phyloP scores from a whole-genome alignment of 2,113 vertebrate genomes.

The Natator depressus region DNA sequence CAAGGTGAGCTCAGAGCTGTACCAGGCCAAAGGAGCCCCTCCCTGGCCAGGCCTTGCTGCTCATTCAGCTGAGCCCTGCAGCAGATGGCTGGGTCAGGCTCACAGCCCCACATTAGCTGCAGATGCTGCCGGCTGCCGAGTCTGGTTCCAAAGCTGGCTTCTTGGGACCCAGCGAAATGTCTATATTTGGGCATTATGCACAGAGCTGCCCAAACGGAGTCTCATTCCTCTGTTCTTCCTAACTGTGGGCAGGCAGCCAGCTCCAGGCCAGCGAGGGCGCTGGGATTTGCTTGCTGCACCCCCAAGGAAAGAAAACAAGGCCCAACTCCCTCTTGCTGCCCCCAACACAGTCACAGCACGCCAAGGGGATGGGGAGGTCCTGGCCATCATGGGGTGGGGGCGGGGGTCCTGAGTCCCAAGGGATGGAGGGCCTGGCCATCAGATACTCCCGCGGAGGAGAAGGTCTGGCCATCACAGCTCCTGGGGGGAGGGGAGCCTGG shows the following conservation, averaged over 20 bases:
- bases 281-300: not conserved
- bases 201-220: not conserved
- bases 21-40: not conserved
- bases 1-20: not conserved
- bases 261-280: not conserved
- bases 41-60: not conserved
- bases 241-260: slow-evolving; percentile 42
- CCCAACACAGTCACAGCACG: not conserved
- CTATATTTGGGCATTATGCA: slow-evolving; percentile 55
- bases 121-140: not conserved
- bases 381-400: not conserved
- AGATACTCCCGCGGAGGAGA: no score
- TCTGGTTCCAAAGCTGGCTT: not conserved
- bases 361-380: no score
- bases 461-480: no score
- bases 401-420: not conserved
- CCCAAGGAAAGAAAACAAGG: not conserved
- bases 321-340: not conserved
- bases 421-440: no score
- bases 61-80: not conserved
- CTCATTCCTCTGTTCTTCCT: slow-evolving; percentile 40
- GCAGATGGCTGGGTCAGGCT: not conserved
- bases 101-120: no score
- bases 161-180: not conserved
- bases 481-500: no score